Base-by-base conservation (phyloP, 2,888 invertebrate genomes). In the Heteromurus nitidus region DNA sequence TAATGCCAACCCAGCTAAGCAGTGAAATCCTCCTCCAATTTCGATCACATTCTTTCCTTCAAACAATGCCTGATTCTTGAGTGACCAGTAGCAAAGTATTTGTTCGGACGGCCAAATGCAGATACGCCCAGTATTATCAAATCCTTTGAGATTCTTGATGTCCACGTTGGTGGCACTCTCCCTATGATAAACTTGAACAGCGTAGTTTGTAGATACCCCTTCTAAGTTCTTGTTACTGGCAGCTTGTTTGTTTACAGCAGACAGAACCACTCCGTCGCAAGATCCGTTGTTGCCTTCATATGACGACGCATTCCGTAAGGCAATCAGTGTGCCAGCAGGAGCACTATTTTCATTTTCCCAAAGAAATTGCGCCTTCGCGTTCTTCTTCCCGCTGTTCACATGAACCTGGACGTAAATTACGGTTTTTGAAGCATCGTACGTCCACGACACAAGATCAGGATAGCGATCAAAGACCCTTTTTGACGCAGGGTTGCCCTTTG, bases 101-200 rank as follows among this genome's bases (percentile, higher is more conserved):
- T 83, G 83, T 22, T 83, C 83, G 2, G 83, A 80, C 1, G 83
- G 83, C 83, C 83, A 83, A 67, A 83, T 83, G 42, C 83, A 83
- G 53, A 83, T 74, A 20, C 83, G 74, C 0, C 83, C 83, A 69
- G 83, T 83, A 24, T 73, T 68, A 60, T 83, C 83, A 68, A 65
- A 83, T 1, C 83, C 83, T 28, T 75, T 80, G 31, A 83, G 75
- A 50, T 75, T 69, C 18, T 55, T 60, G 16, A 83, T 74, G 31
- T 75, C 69, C 9, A 83, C 62, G 1, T 69, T 53, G 24, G 31
- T 22, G n/a, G 18, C 22, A 0, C 18, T 9, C 13, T 77, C 50
- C 11, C 58, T 42, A 16, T 77, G 70, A 24, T 70, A 58, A n/a
- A 77, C 50, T 16, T 72, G 44, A 20, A 82, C 58, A 2, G 55